Percentiles rank a stretch among this genome's conserved stretches.
Evolutionary conservation across 2,797 vertebrate genomes (phyloP).

Genomic region (Cygnus olor): DNA sequence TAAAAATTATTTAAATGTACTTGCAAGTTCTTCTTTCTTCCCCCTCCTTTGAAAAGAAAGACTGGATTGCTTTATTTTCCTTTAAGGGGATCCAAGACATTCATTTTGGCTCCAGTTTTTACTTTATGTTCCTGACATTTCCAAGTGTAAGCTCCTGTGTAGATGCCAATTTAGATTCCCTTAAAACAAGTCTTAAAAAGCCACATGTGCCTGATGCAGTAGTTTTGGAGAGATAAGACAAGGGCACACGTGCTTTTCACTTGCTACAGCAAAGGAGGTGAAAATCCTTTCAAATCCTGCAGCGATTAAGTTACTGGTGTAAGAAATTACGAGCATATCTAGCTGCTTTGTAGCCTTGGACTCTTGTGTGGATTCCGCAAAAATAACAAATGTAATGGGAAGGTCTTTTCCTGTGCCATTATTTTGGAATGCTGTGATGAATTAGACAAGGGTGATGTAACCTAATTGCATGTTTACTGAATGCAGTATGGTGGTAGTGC

Average conservation of each 20-base stretch:
- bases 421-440: neutral
- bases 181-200: neutral
- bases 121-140: neutral
- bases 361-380: fast-evolving
- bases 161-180: neutral
- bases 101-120: neutral
- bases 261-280: neutral
- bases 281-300: neutral
- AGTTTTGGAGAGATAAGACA: neutral
- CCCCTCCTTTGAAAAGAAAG: neutral
- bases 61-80: neutral
- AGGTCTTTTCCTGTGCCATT: neutral
- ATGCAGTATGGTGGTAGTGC: neutral
- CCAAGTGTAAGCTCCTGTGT: neutral
- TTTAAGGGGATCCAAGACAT: neutral
- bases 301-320: neutral
- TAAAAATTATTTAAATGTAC: neutral
- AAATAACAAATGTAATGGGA: neutral
- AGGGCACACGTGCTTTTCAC: neutral
- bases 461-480: neutral
- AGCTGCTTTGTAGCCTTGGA: neutral
- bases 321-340: neutral
- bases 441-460: neutral
- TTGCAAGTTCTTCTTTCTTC: neutral
- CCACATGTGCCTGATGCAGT: neutral